These are phyloP conservation scores for Drosophila atroscutellata DNA, from an alignment of 2,888 invertebrate genomes.

Conservation along the genomic window DNA sequence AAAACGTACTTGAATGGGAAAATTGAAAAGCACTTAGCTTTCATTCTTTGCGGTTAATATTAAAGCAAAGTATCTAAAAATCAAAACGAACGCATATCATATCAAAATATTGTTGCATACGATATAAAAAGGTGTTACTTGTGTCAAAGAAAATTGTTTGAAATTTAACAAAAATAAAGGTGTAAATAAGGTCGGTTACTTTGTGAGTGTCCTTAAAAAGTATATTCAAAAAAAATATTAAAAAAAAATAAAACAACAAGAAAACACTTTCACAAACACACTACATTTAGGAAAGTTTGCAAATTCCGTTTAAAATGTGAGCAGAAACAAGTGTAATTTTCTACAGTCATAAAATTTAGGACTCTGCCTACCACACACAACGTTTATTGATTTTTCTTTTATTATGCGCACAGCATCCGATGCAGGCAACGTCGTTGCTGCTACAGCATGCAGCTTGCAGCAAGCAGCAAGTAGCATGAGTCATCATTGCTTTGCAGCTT, in stretches of 20 bases:
- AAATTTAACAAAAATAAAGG: constrained; percentile 4
- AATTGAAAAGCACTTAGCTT: constrained; percentile 50
- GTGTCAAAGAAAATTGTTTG: constrained; percentile 9
- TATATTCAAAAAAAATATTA: neutral
- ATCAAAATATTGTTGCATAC: constrained; percentile 1
- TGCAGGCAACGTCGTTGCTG: constrained; percentile 16
- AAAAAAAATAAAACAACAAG: neutral
- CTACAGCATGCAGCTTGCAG: constrained; percentile 37
- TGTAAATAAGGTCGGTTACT: constrained; percentile 34
- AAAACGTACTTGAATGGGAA: constrained; percentile 32
- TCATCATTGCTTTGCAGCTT: constrained; percentile 42
- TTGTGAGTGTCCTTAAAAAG: constrained; percentile 40
- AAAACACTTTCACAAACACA: neutral
- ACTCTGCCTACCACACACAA: constrained; percentile 16
- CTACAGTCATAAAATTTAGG: constrained; percentile 12
- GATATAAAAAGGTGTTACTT: constrained; percentile 19
- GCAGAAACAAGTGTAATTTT: constrained; percentile 24
- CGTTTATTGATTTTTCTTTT: constrained; percentile 46
- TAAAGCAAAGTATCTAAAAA: constrained; percentile 29
- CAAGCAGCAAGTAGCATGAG: constrained; percentile 39
- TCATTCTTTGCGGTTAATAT: constrained; percentile 43
- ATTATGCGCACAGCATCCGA: constrained; percentile 42
- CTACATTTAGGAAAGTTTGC: constrained; percentile 33
- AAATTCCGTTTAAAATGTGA: constrained; percentile 25
- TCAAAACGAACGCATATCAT: constrained; percentile 34